Evolutionary conservation across 53 echinoderm and acorn worm species (phyloP).

Genomic region (Holothuria scabra): DNA sequence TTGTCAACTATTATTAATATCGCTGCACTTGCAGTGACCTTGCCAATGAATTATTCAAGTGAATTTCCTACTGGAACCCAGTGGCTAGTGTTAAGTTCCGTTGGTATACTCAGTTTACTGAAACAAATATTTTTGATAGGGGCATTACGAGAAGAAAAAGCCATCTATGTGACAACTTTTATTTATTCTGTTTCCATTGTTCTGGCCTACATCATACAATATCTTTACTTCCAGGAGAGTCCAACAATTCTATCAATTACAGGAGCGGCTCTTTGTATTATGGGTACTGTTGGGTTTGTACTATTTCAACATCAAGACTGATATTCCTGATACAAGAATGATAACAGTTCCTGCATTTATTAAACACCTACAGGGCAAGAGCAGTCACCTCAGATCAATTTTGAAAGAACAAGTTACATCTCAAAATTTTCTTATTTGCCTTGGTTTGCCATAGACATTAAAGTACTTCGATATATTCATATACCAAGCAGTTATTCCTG

Average conservation of each 20-base stretch:
- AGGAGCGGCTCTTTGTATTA: slow-evolving; percentile 6
- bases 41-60: not conserved
- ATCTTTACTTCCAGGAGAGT: not conserved
- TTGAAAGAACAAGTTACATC: too few relatives aligned
- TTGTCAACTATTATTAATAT: not conserved
- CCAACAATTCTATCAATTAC: not conserved
- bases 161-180: slow-evolving; percentile 11
- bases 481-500: too few relatives aligned
- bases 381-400: too few relatives aligned
- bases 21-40: not conserved
- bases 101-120: not conserved
- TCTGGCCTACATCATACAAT: slow-evolving; percentile 10
- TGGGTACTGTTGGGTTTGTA: slow-evolving; percentile 18
- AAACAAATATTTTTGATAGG: slow-evolving; percentile 26
- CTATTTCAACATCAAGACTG: not conserved
- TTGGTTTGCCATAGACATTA: too few relatives aligned
- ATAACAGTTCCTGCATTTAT: not conserved
- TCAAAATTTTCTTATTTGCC: too few relatives aligned
- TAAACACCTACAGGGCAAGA: too few relatives aligned
- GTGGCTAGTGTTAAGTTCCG: not conserved
- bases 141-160: slow-evolving; percentile 12
- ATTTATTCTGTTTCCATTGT: slow-evolving; percentile 19
- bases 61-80: not conserved
- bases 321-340: not conserved
- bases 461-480: too few relatives aligned